Percentiles rank a stretch among this genome's conserved stretches.
Conservation (phyloP, 2,888 invertebrate genomes). For the Ommatoiulus sabulosus region DNA sequence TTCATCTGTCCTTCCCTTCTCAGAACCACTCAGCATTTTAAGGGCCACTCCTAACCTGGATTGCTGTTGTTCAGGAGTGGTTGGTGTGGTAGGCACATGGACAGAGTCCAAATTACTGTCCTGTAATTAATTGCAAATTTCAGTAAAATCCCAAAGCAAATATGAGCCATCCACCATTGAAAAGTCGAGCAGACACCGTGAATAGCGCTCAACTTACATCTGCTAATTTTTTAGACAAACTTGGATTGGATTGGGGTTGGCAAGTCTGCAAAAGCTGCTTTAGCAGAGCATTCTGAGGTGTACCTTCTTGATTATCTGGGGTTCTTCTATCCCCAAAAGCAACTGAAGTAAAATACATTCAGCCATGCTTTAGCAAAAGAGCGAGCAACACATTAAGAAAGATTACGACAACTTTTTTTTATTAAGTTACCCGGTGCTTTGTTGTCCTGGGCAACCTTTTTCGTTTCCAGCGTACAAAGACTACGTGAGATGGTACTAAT, state of each 20-base stretch:
- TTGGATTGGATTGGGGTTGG: conserved; percentile 63
- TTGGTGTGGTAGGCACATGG: background rate
- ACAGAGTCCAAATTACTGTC: background rate
- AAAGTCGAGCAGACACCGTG: conserved; percentile 39
- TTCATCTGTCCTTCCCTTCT: background rate
- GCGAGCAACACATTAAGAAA: conserved; percentile 33
- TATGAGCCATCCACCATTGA: conserved; percentile 17
- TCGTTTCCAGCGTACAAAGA: background rate
- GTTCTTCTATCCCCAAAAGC: conserved; percentile 40
- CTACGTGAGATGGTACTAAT: conserved; percentile 39
- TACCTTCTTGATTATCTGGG: conserved; percentile 50
- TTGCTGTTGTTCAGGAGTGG: background rate
- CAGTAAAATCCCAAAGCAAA: background rate
- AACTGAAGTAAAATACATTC: conserved; percentile 40
- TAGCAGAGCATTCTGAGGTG: conserved; percentile 59
- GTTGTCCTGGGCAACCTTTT: conserved; percentile 35
- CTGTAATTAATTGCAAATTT: background rate
- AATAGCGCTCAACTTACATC: conserved; percentile 40
- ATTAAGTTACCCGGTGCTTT: conserved; percentile 26
- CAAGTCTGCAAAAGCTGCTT: conserved; percentile 59
- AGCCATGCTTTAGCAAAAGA: conserved; percentile 39
- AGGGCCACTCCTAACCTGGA: background rate
- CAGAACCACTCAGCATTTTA: background rate
- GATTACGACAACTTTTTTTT: conserved; percentile 13
- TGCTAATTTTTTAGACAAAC: conserved; percentile 60